Conservation (phyloP, 2,888 invertebrate species). For the Dromius quadrimaculatus region DNA sequence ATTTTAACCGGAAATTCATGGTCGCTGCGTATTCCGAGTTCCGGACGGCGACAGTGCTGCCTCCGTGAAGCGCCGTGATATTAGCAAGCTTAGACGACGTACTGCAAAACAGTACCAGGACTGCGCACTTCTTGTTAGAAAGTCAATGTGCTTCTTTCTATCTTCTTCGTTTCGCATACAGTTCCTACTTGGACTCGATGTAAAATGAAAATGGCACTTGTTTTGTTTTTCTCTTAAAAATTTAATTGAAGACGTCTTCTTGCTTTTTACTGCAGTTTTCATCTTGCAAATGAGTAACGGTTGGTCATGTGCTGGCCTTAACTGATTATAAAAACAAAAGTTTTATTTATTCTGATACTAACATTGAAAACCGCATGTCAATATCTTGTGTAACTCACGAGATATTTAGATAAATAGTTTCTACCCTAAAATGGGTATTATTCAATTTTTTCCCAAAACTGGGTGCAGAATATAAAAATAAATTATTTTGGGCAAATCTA, state of each 20-base stretch:
- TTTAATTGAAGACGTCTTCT: constrained; percentile 1
- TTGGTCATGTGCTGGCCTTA: no score
- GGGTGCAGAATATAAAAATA: no score
- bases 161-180: constrained; percentile 48
- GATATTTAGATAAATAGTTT: no score
- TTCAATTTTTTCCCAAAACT: no score
- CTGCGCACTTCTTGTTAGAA: constrained; percentile 40
- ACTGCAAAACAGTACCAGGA: constrained; percentile 38
- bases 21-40: constrained; percentile 39
- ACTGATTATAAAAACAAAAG: no score
- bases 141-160: constrained; percentile 45
- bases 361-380: no score
- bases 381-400: no score
- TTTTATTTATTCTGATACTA: no score
- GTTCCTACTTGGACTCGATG: constrained; percentile 13
- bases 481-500: no score
- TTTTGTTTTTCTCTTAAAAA: constrained; percentile 11
- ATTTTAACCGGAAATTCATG: constrained; percentile 53
- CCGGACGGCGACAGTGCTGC: constrained; percentile 17
- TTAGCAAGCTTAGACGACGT: constrained; percentile 1
- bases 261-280: no score
- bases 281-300: no score
- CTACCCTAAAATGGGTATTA: no score
- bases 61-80: neutral
- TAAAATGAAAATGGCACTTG: constrained; percentile 24